A percentile compares a stretch with the other conserved stretches of the same genome.
phyloP scores from a whole-genome alignment of 2,797 vertebrate genomes.

The Amblyopsis hoosieri region DNA sequence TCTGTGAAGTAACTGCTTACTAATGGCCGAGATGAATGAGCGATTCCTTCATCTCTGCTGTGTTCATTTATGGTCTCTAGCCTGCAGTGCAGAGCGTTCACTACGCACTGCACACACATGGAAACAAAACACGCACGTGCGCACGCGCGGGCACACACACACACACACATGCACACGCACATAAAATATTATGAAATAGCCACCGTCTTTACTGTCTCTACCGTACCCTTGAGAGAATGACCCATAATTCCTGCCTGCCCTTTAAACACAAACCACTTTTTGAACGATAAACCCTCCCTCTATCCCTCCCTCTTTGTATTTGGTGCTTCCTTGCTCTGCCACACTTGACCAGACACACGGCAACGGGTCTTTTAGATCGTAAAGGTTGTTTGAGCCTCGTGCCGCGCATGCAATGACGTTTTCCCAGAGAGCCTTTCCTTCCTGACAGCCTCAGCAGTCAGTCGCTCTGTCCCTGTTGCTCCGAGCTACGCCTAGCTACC shows the following conservation, averaged over 20 bases:
- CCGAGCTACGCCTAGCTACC: conserved; percentile 31
- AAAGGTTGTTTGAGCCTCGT: conserved; percentile 30
- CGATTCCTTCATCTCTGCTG: conserved; percentile 9
- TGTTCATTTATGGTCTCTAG: conserved; percentile 20
- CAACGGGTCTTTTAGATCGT: conserved; percentile 18
- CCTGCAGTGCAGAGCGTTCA: conserved; percentile 51
- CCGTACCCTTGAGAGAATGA: conserved; percentile 42
- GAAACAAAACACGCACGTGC: neutral
- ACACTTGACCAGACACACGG: conserved; percentile 38
- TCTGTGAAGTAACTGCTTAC: conserved; percentile 5
- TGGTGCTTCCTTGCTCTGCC: conserved; percentile 20
- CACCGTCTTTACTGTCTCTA: neutral
- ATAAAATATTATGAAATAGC: conserved; percentile 13
- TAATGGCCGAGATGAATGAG: conserved; percentile 11
- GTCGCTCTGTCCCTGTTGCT: conserved; percentile 28
- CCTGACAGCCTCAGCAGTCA: conserved; percentile 29
- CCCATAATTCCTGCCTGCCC: conserved; percentile 41
- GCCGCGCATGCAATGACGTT: conserved; percentile 31
- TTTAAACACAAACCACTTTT: too few species aligned
- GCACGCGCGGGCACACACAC: conserved; percentile 14
- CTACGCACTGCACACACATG: conserved; percentile 8
- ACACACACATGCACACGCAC: conserved; percentile 5
- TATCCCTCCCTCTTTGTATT: neutral
- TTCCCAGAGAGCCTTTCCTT: conserved; percentile 25
- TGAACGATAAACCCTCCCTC: neutral